phyloP scores from a whole-genome alignment of 1,140 invertebrate genomes.

The Aphelenchoides fujianensis region DNA sequence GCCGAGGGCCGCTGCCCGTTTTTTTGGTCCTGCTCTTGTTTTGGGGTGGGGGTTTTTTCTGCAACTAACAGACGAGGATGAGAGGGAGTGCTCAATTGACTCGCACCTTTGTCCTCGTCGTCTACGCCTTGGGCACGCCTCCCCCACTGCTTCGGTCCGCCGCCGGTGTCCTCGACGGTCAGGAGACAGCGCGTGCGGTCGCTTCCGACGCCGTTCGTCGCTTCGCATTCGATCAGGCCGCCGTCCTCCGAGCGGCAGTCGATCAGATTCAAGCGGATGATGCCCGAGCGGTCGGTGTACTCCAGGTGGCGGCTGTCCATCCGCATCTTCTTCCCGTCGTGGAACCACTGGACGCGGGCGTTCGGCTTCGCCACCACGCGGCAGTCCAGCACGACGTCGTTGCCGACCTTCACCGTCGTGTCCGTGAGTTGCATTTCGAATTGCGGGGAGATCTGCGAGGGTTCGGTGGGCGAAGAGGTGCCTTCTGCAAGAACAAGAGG shows the following conservation, averaged over 20 bases:
- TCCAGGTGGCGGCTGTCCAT: conserved; percentile 46
- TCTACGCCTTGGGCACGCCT: too few species aligned
- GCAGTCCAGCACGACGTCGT: conserved; percentile 52
- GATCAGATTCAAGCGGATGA: conserved; percentile 71
- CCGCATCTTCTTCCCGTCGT: conserved; percentile 52
- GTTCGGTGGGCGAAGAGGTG: background rate
- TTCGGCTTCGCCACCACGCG: conserved; percentile 47
- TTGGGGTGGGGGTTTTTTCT: conserved; percentile 29
- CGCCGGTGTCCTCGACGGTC: conserved; percentile 30
- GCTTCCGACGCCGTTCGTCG: conserved; percentile 16
- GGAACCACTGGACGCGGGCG: conserved; percentile 48
- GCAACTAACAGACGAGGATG: too few species aligned
- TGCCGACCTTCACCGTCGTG: conserved; percentile 36
- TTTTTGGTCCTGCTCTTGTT: conserved; percentile 32
- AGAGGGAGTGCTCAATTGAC: too few species aligned
- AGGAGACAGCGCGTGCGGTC: conserved; percentile 25
- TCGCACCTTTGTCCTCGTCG: too few species aligned
- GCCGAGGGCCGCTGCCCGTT: conserved; percentile 14
- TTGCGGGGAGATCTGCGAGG: conserved; percentile 32
- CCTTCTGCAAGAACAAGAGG: conserved; percentile 3
- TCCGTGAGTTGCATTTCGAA: conserved; percentile 43
- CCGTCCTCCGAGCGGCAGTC: conserved; percentile 80
- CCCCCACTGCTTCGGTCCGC: conserved; percentile 44
- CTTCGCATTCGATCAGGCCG: conserved; percentile 70
- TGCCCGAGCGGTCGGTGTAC: conserved; percentile 53